Base-by-base conservation (phyloP, 2,113 vertebrate genomes). In the Nerophis lumbriciformis region DNA sequence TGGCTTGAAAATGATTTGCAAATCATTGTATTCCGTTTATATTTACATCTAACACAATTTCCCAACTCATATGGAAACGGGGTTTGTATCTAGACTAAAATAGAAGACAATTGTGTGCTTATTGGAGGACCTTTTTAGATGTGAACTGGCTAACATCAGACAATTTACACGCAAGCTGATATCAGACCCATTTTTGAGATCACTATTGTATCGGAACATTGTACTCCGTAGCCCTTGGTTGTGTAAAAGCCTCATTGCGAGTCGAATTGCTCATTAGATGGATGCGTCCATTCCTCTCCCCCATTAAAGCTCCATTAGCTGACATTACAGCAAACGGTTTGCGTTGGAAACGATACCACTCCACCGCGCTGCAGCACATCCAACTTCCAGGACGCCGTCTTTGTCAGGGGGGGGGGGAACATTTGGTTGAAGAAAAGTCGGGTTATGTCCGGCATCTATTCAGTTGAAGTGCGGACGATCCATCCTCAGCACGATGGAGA, bases 281-380 rank as follows among this genome's bases (percentile, higher is more conserved):
- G 69, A 86, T 87, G 81, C 71, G 77, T 83, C 75, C 56, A 62
- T 70, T 79, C 74, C 83, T 79, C 76, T 28, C 82, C 76, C 78
- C 75, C 76, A 87, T 87, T 86, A 87, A 81, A 81, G 76, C 53
- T 64, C 79, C 82, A 85, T 88, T 88, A 87, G 74, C 77, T 59
- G n/a, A 72, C 72, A 83, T 88, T 84, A 88, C 70, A 66, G 63
- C 37, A 50, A 59, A 50, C 72, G 78, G 66, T 85, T 80, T 80
- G 77, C 78, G 75, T 64, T 63, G 73, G 73, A 79, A 76, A 83
- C 83, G 85, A 82, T 81, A 82, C 73, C 65, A 71, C 72, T 78
- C 53, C 59, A 66, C 28, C 68, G 60, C 63, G 79, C 79, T 62
- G 62, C 64, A 69, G 59, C 62, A n/a, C 15, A 50, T 69, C 61